phyloP scores from a whole-genome alignment of 2,797 vertebrate genomes.

The Chaetophractus vellerosus region DNA sequence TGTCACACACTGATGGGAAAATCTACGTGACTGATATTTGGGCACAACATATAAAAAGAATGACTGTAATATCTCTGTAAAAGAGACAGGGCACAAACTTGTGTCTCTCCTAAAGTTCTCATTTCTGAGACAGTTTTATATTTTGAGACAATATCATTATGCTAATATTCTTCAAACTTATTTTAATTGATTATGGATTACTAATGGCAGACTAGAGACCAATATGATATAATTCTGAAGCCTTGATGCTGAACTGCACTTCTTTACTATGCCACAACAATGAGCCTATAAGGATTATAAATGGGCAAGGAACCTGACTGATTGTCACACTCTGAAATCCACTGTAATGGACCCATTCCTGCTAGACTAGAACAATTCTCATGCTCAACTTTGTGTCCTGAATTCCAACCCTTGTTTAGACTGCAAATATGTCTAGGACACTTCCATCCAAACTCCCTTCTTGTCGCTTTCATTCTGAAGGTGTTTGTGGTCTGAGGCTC shows the following conservation, averaged over 20 bases:
- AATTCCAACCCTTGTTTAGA: background rate
- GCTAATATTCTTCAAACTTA: background rate
- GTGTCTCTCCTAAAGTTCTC: background rate
- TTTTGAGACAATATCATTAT: background rate
- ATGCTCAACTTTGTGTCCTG: background rate
- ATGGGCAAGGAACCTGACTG: background rate
- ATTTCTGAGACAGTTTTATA: background rate
- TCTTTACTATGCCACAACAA: background rate
- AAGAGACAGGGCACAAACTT: background rate
- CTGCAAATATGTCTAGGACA: background rate
- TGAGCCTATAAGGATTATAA: background rate
- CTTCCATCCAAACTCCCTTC: background rate
- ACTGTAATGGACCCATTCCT: background rate
- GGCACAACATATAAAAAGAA: background rate
- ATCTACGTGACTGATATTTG: background rate
- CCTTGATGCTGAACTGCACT: background rate
- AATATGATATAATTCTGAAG: background rate
- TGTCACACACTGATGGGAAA: background rate
- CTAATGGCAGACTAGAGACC: background rate
- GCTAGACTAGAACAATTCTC: no score
- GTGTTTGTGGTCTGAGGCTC: background rate
- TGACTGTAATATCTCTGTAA: no score
- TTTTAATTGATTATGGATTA: background rate
- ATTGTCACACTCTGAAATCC: background rate
- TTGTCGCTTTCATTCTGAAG: background rate